Base-by-base conservation (phyloP, 1,140 invertebrate genomes). In the Drosophila albomicans region DNA sequence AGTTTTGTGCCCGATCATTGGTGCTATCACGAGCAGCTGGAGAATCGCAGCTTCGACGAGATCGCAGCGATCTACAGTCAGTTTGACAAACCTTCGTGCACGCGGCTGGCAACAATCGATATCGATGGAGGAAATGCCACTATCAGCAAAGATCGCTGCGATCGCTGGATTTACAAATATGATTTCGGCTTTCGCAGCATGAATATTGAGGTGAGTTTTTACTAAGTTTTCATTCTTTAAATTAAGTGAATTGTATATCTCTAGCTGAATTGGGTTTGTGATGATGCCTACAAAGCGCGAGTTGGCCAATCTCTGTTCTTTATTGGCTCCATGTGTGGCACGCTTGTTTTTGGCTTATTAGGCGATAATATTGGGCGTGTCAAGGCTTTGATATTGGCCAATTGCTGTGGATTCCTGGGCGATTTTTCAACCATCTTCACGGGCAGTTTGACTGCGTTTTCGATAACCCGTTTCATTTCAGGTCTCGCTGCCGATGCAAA, bases 201-300 rank as follows among this genome's bases (percentile, higher is more conserved):
- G 72, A 93, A 94, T 20, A 93, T 93, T 8, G 94, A 95, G 91
- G 94, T 95, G 5, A 38, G 79, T 61, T 28, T 41, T n/a, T 5
- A 52, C 3, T 20, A 10, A 28, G 5, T 8, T 38, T 28, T 0
- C 7, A 16, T 0, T 7, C 49, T 1, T 51, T 28, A 57, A 41
- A 0, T 1, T 57, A 13, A 56, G 1, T 41, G 2, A 13, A 10
- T 13, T 28, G 1, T 38, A 41, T n/a, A 41, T 41, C 6, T 61
- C 94, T 66, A 95, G 94, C 77, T 94, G 2, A 91, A 95, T 79
- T 95, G 94, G 95, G 93, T 95, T 2, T 95, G 94, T 73, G 92
- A 93, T 15, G 84, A 94, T 4, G 91, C 92, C 35, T 95, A 94
- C 93, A 94, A 93, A 80, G 91, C 94, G 2, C 93, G 93, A 5